A percentile compares a stretch with the other conserved stretches of the same genome.
phyloP scores from a whole-genome alignment of 2,797 vertebrate genomes.

The Karalla daura region DNA sequence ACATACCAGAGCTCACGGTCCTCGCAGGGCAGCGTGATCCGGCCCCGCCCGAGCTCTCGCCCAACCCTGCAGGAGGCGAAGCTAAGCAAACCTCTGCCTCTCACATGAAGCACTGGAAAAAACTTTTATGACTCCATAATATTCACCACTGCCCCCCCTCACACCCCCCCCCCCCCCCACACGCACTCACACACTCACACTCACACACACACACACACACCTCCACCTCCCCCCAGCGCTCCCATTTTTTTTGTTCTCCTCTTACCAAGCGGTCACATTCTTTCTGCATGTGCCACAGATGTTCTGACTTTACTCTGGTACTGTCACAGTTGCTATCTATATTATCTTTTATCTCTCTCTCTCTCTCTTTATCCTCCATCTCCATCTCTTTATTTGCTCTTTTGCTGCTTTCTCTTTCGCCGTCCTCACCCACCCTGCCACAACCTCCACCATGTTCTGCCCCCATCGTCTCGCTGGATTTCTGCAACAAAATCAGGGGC shows the following conservation, averaged over 20 bases:
- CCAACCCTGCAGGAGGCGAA: slow-evolving; percentile 58
- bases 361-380: slow-evolving; percentile 24
- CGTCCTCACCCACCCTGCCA: slow-evolving; percentile 42
- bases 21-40: slow-evolving; percentile 25
- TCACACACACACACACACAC: no score
- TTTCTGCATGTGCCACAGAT: slow-evolving; percentile 66
- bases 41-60: slow-evolving; percentile 23
- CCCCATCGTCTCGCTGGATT: slow-evolving; percentile 47
- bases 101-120: slow-evolving; percentile 64
- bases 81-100: slow-evolving; percentile 36
- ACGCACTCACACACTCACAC: no score
- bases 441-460: slow-evolving; percentile 26
- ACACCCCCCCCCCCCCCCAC: no score
- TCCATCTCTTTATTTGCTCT: no score
- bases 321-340: slow-evolving; percentile 26
- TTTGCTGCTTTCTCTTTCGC: slow-evolving; percentile 49
- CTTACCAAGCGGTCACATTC: slow-evolving; percentile 63
- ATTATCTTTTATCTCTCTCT: slow-evolving; percentile 17
- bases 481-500: slow-evolving; percentile 73
- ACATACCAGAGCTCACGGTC: slow-evolving; percentile 32
- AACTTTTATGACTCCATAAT: slow-evolving; percentile 65
- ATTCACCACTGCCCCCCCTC: no score
- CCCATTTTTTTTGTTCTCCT: background rate
- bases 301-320: slow-evolving; percentile 34
- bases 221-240: slow-evolving; percentile 39